Percentiles rank a stretch among this genome's conserved stretches.
Evolutionary conservation across 2,113 vertebrate genomes (phyloP).

Genomic region (Cygnus buccinator): DNA sequence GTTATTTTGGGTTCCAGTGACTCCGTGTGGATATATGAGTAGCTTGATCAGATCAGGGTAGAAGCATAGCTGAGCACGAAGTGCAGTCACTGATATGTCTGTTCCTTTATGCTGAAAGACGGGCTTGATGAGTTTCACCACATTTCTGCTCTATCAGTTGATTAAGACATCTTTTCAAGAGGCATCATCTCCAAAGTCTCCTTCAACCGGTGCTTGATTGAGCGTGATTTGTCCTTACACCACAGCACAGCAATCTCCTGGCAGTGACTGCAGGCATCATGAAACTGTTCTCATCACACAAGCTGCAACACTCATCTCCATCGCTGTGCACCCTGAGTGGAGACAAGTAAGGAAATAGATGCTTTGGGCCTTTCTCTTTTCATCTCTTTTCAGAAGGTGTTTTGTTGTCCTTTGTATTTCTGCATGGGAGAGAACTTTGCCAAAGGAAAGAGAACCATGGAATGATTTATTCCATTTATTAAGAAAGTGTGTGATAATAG

Average conservation of each 20-base stretch:
- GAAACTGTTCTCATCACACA: rapidly evolving
- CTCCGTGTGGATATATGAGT: not conserved
- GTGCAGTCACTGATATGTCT: not conserved
- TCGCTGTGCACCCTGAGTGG: not conserved
- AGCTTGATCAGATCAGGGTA: not conserved
- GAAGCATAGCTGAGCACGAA: not conserved
- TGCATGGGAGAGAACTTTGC: not conserved
- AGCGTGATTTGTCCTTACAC: not conserved
- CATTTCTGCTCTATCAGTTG: not conserved
- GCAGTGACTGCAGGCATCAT: not conserved
- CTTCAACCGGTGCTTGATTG: not conserved
- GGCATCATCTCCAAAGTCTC: not conserved
- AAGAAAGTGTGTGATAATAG: not conserved
- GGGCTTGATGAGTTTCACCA: not conserved
- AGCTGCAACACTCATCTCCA: rapidly evolving
- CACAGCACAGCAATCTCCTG: not conserved
- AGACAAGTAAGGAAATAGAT: not conserved
- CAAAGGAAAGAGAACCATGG: not conserved
- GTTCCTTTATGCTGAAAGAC: not conserved
- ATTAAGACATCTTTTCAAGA: not conserved
- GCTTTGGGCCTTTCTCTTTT: not conserved
- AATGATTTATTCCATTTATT: not conserved
- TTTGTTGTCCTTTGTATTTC: not conserved
- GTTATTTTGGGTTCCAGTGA: not conserved
- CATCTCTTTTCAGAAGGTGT: not conserved